phyloP scores from a whole-genome alignment of 2,113 vertebrate genomes.

The Ophthalmolycus amberensis region DNA sequence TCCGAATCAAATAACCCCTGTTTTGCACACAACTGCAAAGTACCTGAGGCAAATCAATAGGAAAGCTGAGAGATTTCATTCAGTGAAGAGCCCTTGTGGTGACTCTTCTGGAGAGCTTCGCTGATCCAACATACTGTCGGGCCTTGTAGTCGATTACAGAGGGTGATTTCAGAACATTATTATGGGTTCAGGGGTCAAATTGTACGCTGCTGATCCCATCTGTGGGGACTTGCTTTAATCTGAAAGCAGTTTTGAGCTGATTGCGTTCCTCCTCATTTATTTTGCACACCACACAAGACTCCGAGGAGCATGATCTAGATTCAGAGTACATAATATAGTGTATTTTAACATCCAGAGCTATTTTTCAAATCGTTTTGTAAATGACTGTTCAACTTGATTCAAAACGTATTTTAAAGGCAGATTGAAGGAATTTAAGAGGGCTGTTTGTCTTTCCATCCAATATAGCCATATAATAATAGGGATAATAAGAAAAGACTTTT shows the following conservation, averaged over 20 bases:
- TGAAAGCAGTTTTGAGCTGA: conserved; percentile 65
- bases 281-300: conserved; percentile 51
- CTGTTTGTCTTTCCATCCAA: not conserved
- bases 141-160: conserved; percentile 66
- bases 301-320: conserved; percentile 25
- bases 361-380: conserved; percentile 28
- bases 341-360: conserved; percentile 20
- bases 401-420: not conserved
- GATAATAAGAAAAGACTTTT: not conserved
- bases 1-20: conserved; percentile 66
- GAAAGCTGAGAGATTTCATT: conserved; percentile 78
- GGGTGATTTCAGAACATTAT: conserved; percentile 74
- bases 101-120: conserved; percentile 62
- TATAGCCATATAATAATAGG: not conserved
- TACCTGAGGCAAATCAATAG: conserved; percentile 77
- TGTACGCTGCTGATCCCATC: conserved; percentile 58
- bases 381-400: not conserved
- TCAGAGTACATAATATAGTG: not conserved
- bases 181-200: conserved; percentile 74
- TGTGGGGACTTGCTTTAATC: conserved; percentile 71
- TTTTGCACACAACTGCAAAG: conserved; percentile 74
- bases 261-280: conserved; percentile 66
- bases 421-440: not conserved
- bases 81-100: conserved; percentile 72
- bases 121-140: conserved; percentile 70